Percentiles rank a stretch among this genome's conserved stretches.
Evolutionary conservation across 2,888 invertebrate species (phyloP).

Genomic region (Choristoneura rosaceana): DNA sequence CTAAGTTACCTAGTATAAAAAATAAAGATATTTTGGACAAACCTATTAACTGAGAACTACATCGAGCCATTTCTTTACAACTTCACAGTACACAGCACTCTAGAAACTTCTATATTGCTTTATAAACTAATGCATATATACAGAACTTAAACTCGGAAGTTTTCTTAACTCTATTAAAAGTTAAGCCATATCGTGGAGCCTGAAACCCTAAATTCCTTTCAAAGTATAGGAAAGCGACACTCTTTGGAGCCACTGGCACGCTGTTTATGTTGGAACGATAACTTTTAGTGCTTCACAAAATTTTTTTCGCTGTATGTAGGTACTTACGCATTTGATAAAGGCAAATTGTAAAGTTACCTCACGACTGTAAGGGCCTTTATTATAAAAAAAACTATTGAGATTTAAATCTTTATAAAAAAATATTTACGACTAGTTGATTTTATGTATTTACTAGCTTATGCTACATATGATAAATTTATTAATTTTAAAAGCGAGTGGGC

Average conservation of each 20-base stretch:
- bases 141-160: slow-evolving; percentile 16
- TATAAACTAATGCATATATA: slow-evolving; percentile 38
- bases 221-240: neutral
- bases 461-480: too few relatives aligned
- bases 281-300: neutral
- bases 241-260: neutral
- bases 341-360: too few relatives aligned
- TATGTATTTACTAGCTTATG: too few relatives aligned
- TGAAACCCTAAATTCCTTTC: neutral
- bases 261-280: neutral
- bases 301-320: neutral
- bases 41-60: neutral
- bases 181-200: slow-evolving; percentile 21
- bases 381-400: too few relatives aligned
- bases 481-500: too few relatives aligned
- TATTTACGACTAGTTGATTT: too few relatives aligned
- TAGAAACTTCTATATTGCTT: slow-evolving; percentile 26
- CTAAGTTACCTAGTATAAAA: too few relatives aligned
- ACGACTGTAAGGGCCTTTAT: too few relatives aligned
- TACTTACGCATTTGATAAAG: too few relatives aligned
- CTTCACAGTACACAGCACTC: slow-evolving; percentile 21
- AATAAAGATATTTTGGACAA: too few relatives aligned
- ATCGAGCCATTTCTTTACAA: neutral
- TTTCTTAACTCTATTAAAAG: slow-evolving; percentile 39
- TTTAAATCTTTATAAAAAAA: too few relatives aligned